Evolutionary conservation across 2,888 invertebrate genomes (phyloP), one percentile per base, ranked within the genome.

Genomic region (Dynastes tityus): DNA sequence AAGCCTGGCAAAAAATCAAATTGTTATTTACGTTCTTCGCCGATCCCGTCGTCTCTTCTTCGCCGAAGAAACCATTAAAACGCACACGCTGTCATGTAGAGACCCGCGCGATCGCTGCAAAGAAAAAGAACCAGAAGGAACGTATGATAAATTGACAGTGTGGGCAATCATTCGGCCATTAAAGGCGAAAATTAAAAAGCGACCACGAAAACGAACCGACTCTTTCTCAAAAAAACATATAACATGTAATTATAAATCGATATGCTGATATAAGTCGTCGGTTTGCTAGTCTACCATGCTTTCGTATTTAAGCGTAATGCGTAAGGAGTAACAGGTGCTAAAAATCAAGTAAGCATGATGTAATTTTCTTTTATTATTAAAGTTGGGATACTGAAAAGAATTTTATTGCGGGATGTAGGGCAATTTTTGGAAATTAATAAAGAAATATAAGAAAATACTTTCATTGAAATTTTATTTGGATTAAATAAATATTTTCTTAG

Each of bases 181-280:
- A 67, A 67, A 67, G 65, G 55, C 65, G 45, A 67, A 67, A 67
- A 67, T 67, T 67, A 67, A 67, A 67, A 67, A 67, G 49, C 65
- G 22, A 67, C 65, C 40, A 40, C n/a, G 40, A 8, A 3, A 16
- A 65, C 9, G n/a, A 3, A 16, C n/a, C 1, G 22, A n/a, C 55
- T 58, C 55, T 58, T 22, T 22, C 22, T 58, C 55, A 22, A 58
- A 67, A 67, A 67, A 67, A 67, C 65, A 67, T 45, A 67, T 67
- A 67, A 67, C 65, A 9, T 67, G 37, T 67, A 67, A 67, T 67
- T 67, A 67, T 67, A 67, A 67, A 67, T 67, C 65, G 65, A 67
- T 67, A 67, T 67, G 45, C 65, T 67, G 65, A 67, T 67, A 67
- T 22, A 67, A 67, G 65, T 67, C 45, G 65, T 16, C 22, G 22